Base-by-base conservation (phyloP, 2,113 vertebrate species). In the Pseudorasbora parva region DNA sequence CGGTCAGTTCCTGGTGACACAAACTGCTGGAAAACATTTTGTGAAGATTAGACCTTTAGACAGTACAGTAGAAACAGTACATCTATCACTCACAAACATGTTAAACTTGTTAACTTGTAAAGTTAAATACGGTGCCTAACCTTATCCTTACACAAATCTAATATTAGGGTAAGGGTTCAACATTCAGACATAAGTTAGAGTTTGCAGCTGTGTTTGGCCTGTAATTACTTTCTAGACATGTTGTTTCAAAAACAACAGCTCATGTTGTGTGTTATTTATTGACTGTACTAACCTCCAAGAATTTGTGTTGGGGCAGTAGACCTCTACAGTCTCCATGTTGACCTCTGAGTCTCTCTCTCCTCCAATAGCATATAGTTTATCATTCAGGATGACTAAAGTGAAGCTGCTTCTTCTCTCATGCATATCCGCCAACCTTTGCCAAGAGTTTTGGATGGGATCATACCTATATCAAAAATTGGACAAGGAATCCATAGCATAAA, bases 361-460 rank as follows among this genome's bases (percentile, higher is more conserved):
- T 0, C 92, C 93, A 0, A 94, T 90, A 77, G 92, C 92, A 8
- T 91, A 92, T 6, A 94, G 82, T 62, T 86, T 89, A 56, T 73
- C 88, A 33, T 92, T 86, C 21, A 91, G 37, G 5, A 92, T 89
- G 45, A 93, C 88, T 84, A 89, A 78, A 4, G 92, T 92, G 86
- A 94, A 94, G 60, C 78, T 88, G 11, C 84, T 84, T 75, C 94
- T 90, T 64, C 60, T 86, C 10, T 91, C 84, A 17, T 82, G 83
- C 93, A 95, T 93, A 41, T 91, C 86, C 7, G 89, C 80, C 82
- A 94, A 86, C 11, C 23, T 75, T 77, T 93, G 88, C 94, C 94
- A 95, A 72, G 11, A 84, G 83, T 91, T 90, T 41, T 90, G 81
- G 45, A 84, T n/a, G 0, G 90, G 93, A 71, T 94, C 87, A 41